These are phyloP conservation scores for Schmidtea mediterranea DNA, from an alignment of 1,140 invertebrate species.

Conservation along the genomic window DNA sequence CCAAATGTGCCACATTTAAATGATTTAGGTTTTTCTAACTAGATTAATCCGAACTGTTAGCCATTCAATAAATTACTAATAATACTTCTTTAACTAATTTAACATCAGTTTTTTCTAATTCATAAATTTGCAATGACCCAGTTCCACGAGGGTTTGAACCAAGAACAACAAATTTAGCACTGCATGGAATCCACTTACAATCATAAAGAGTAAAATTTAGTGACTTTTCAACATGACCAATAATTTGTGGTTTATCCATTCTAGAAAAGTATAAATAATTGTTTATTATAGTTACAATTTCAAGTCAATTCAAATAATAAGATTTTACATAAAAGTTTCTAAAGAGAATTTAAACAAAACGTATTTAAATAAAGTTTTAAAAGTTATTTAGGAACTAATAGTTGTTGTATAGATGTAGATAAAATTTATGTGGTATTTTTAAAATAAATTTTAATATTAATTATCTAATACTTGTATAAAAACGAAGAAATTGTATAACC, in stretches of 20 bases:
- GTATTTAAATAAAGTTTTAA: too few species aligned
- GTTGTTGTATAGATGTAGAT: too few species aligned
- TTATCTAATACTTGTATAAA: too few species aligned
- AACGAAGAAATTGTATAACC: too few species aligned
- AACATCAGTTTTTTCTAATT: conserved; percentile 43
- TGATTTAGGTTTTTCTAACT: conserved; percentile 45
- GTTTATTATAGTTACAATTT: too few species aligned
- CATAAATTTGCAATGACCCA: conserved; percentile 59
- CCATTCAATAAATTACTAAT: not conserved
- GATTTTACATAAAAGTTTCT: too few species aligned
- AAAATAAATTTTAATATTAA: too few species aligned
- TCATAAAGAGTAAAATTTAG: conserved; percentile 63
- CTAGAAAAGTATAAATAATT: not conserved
- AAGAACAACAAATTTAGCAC: conserved; percentile 59
- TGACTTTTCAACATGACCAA: conserved; percentile 52
- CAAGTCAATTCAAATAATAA: too few species aligned
- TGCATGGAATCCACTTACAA: conserved; percentile 70
- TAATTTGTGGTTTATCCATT: conserved; percentile 59
- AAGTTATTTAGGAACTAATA: too few species aligned
- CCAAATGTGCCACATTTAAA: conserved; percentile 77
- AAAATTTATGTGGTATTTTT: too few species aligned
- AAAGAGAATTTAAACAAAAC: too few species aligned
- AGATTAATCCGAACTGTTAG: conserved; percentile 9
- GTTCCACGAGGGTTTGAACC: conserved; percentile 54
- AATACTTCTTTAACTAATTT: conserved; percentile 39